Conservation (phyloP, 2,888 invertebrate genomes). For the Trissolcus japonicus region DNA sequence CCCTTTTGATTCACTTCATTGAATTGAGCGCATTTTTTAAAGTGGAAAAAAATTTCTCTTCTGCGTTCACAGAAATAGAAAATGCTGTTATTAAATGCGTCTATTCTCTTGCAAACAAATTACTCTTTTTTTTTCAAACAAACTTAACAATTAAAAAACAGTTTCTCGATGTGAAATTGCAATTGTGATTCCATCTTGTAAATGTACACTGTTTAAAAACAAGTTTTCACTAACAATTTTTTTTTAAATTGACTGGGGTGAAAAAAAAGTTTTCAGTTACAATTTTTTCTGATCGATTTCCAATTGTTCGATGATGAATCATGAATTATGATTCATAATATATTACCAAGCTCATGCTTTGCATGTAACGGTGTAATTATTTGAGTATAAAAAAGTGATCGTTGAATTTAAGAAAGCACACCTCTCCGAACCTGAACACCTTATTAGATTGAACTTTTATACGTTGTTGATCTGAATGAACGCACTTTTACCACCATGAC, state of each 20-base stretch:
- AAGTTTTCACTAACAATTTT: too few species aligned
- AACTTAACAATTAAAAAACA: too few species aligned
- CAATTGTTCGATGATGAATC: too few species aligned
- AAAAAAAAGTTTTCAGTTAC: too few species aligned
- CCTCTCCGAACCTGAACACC: too few species aligned
- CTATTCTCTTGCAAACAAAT: not conserved
- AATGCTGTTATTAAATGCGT: not conserved
- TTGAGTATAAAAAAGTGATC: slow-evolving; percentile 39
- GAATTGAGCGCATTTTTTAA: slow-evolving; percentile 41
- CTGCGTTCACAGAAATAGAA: slow-evolving; percentile 6
- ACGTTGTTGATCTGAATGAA: not conserved
- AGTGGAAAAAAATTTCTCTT: slow-evolving; percentile 41
- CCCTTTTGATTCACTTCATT: slow-evolving; percentile 34
- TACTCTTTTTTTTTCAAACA: not conserved
- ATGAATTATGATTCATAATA: not conserved
- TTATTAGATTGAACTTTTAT: not conserved
- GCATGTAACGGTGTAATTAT: slow-evolving; percentile 43
- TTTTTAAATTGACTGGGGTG: too few species aligned
- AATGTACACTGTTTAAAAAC: too few species aligned
- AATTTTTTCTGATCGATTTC: too few species aligned
- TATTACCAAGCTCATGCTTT: slow-evolving; percentile 5
- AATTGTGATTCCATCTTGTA: too few species aligned
- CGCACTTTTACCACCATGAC: slow-evolving; percentile 1
- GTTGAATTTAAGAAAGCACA: slow-evolving; percentile 42
- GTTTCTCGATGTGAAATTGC: too few species aligned